Evolutionary conservation across 2,113 vertebrate species (phyloP).

Genomic region (Phainopepla nitens): DNA sequence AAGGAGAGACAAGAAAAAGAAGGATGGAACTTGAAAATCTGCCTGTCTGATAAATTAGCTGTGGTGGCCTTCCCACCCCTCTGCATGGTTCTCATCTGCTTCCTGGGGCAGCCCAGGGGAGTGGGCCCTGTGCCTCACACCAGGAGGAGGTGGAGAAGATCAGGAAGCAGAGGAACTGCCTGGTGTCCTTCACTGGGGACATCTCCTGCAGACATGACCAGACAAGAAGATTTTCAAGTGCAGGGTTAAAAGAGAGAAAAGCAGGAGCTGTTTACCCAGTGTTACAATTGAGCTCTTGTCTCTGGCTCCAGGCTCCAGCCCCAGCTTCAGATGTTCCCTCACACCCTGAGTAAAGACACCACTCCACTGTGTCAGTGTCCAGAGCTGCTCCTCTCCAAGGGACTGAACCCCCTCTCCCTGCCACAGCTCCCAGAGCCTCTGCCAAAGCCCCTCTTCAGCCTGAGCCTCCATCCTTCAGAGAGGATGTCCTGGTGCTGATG

Average conservation of each 20-base stretch:
- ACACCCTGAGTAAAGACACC: not conserved
- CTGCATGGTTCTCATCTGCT: not conserved
- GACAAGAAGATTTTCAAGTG: not conserved
- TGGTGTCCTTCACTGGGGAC: not conserved
- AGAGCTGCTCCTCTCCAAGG: not conserved
- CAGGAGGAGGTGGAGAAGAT: not conserved
- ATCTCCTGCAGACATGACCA: not conserved
- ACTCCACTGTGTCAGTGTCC: not conserved
- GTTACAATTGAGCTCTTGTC: not conserved
- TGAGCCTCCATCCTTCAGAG: not conserved
- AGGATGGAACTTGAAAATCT: not conserved
- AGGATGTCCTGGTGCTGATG: not conserved
- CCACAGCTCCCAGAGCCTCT: not conserved
- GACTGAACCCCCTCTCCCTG: not conserved
- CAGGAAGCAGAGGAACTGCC: not conserved
- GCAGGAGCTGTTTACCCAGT: not conserved
- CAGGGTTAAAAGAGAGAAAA: not conserved
- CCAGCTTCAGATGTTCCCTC: not conserved
- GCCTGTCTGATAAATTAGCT: not conserved
- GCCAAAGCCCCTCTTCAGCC: not conserved
- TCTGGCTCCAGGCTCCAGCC: not conserved
- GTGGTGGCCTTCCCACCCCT: not conserved
- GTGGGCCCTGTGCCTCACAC: fast-evolving
- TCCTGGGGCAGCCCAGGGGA: not conserved
- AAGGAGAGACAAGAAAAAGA: not conserved